Percentiles rank a stretch among this genome's conserved stretches.
phyloP scores from a whole-genome alignment of 2,888 invertebrate genomes.

The Horisme vitalbata region DNA sequence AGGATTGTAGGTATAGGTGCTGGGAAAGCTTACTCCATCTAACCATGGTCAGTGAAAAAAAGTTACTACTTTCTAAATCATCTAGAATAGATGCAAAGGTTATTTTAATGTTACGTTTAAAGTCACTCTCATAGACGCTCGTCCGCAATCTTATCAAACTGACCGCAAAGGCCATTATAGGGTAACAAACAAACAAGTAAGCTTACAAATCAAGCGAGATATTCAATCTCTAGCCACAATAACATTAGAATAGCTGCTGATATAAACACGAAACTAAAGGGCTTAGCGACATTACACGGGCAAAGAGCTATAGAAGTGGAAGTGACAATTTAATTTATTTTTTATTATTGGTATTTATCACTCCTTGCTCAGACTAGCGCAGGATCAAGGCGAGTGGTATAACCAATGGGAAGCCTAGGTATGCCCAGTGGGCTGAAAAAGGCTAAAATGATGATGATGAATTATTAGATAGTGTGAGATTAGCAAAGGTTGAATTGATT shows the following conservation, averaged over 20 bases:
- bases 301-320: slow-evolving; percentile 40
- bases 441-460: no score
- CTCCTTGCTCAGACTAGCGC: neutral
- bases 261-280: slow-evolving; percentile 59
- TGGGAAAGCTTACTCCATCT: no score
- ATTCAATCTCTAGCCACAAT: slow-evolving; percentile 75
- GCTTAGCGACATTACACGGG: slow-evolving; percentile 62
- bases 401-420: no score
- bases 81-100: no score
- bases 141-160: slow-evolving; percentile 11
- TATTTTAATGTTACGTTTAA: no score
- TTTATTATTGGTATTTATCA: neutral
- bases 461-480: no score
- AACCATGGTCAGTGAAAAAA: no score
- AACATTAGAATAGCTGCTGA: slow-evolving; percentile 74
- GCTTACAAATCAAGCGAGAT: slow-evolving; percentile 74
- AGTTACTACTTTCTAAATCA: no score
- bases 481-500: no score
- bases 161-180: slow-evolving; percentile 18
- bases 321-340: slow-evolving; percentile 13
- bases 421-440: no score
- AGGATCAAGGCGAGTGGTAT: no score
- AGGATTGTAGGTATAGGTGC: no score
- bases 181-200: slow-evolving; percentile 55
- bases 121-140: neutral